Evolutionary conservation across 2,888 invertebrate species (phyloP).

Genomic region (Xestia rhomboidea): DNA sequence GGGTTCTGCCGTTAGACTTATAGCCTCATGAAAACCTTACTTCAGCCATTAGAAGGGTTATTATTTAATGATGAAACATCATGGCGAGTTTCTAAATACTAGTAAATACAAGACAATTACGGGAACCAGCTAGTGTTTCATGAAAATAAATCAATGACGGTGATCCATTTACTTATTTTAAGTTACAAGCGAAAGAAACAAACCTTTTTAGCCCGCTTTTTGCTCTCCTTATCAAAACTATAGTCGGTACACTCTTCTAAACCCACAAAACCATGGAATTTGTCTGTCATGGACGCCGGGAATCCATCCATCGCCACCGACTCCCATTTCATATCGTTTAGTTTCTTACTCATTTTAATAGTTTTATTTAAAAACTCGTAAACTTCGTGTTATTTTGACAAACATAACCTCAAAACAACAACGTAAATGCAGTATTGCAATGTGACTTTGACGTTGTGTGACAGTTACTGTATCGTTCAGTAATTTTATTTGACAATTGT

Average conservation of each 20-base stretch:
- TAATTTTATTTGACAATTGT: neutral
- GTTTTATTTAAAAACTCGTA: constrained; percentile 9
- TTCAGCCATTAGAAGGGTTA: neutral
- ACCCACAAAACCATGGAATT: constrained; percentile 93
- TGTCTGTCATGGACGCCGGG: constrained; percentile 79
- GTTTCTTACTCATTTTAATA: constrained; percentile 82
- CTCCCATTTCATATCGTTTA: constrained; percentile 90
- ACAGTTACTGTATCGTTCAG: constrained; percentile 8
- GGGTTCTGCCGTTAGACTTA: neutral
- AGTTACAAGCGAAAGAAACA: constrained; percentile 30
- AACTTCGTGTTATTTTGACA: constrained; percentile 48
- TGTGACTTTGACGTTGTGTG: constrained; percentile 63
- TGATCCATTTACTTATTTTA: neutral
- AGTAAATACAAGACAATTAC: neutral
- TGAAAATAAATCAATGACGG: neutral
- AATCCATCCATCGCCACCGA: constrained; percentile 92
- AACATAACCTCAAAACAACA: constrained; percentile 58
- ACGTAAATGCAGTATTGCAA: constrained; percentile 28
- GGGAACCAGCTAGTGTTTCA: neutral
- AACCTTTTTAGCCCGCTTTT: constrained; percentile 80
- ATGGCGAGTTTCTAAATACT: neutral
- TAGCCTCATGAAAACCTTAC: neutral
- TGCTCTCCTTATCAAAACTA: constrained; percentile 87
- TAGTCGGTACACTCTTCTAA: constrained; percentile 95
- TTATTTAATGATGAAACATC: constrained; percentile 11